Conservation (phyloP, 2,113 vertebrate species). For the Zosterops lateralis region DNA sequence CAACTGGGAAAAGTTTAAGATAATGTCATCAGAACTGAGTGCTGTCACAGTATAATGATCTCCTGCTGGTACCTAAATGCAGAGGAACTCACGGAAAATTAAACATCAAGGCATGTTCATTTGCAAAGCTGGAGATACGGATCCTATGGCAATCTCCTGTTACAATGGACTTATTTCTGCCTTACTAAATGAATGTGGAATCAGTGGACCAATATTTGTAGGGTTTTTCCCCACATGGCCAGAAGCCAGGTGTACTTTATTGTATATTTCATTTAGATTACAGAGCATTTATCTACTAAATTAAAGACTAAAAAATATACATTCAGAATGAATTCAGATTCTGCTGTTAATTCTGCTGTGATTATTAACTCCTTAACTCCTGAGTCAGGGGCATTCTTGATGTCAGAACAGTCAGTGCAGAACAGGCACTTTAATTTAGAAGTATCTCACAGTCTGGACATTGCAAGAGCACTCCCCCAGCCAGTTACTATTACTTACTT, state of each 20-base stretch:
- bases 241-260: neutral
- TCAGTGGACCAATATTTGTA: neutral
- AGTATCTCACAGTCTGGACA: neutral
- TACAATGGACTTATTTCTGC: conserved; percentile 18
- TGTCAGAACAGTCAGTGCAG: neutral
- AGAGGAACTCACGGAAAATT: conserved; percentile 61
- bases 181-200: neutral
- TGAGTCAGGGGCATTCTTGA: neutral
- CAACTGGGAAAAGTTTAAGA: conserved; percentile 65
- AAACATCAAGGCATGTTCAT: conserved; percentile 62
- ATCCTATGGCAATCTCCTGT: neutral
- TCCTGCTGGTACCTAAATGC: conserved; percentile 61
- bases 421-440: neutral
- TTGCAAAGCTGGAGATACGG: conserved; percentile 42
- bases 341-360: neutral
- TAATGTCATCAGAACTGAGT: conserved; percentile 63
- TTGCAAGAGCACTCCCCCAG: neutral
- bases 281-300: neutral
- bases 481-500: neutral
- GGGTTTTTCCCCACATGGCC: neutral
- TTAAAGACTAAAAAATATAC: neutral
- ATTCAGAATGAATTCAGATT: neutral
- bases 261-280: neutral
- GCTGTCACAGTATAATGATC: conserved; percentile 55
- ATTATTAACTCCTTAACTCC: neutral